Evolutionary conservation across 2,797 vertebrate species (phyloP).

Genomic region (Dicrostonyx torquatus): DNA sequence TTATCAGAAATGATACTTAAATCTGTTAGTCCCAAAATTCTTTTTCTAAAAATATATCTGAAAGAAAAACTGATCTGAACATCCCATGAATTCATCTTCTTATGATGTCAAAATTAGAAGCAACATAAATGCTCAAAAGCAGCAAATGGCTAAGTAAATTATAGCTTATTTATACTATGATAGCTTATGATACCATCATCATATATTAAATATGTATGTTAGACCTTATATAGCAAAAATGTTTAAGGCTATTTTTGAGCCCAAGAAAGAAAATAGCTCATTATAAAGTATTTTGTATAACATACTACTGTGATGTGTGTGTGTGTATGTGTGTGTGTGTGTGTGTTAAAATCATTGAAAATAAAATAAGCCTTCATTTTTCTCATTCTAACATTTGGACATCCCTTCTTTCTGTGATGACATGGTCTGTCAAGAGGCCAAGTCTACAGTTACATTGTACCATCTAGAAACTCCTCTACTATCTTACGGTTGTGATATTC

Average conservation of each 20-base stretch:
- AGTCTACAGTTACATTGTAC: neutral
- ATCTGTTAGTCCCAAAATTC: neutral
- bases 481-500: neutral
- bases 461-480: neutral
- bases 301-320: neutral
- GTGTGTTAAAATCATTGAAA: neutral
- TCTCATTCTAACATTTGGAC: neutral
- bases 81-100: slow-evolving; percentile 25
- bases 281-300: neutral
- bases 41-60: slow-evolving; percentile 28
- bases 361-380: neutral
- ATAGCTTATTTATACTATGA: neutral
- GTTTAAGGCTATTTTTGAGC: slow-evolving; percentile 6
- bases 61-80: slow-evolving; percentile 18
- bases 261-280: neutral
- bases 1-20: neutral
- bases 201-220: neutral
- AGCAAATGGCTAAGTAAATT: slow-evolving; percentile 48
- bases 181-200: slow-evolving; percentile 5
- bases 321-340: neutral
- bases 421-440: neutral
- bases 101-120: slow-evolving; percentile 34
- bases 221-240: neutral
- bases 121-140: neutral
- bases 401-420: neutral